These are phyloP conservation scores for Crypturellus undulatus DNA, from an alignment of 2,113 vertebrate genomes.

Conservation along the genomic window DNA sequence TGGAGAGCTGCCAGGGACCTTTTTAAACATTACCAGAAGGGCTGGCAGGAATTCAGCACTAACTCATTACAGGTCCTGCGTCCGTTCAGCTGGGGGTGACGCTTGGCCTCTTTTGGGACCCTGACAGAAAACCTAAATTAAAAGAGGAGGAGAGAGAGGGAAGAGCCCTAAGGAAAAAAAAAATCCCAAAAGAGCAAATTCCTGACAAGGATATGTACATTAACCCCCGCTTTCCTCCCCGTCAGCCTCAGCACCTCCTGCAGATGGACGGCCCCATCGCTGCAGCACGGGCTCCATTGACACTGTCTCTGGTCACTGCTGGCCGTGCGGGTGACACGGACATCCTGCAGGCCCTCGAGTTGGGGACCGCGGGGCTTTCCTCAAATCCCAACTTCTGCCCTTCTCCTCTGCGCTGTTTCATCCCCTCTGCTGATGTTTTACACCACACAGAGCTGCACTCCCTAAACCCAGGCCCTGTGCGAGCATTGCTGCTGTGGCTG, in stretches of 20 bases:
- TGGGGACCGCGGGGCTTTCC: background rate
- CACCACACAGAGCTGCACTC: background rate
- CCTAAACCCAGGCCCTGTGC: background rate
- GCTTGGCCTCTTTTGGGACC: background rate
- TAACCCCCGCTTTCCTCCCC: background rate
- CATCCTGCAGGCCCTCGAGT: background rate
- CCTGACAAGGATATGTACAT: background rate
- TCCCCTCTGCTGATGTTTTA: background rate
- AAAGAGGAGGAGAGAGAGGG: background rate
- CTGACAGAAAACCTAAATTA: slow-evolving; percentile 44
- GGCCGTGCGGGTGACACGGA: background rate
- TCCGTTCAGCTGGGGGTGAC: background rate
- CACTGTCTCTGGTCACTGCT: rapidly evolving
- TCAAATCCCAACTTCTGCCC: background rate
- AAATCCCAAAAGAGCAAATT: slow-evolving; percentile 36
- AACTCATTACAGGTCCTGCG: slow-evolving; percentile 21
- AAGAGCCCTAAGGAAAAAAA: background rate
- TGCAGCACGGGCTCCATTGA: background rate
- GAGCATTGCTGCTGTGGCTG: background rate
- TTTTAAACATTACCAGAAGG: slow-evolving; percentile 44
- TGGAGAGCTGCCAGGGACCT: slow-evolving; percentile 42
- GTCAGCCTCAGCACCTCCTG: background rate
- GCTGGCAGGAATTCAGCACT: slow-evolving; percentile 36
- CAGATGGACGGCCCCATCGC: background rate
- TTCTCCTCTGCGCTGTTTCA: background rate